Conservation (phyloP, 2,113 vertebrate genomes). For the Xyliphius kryptos region DNA sequence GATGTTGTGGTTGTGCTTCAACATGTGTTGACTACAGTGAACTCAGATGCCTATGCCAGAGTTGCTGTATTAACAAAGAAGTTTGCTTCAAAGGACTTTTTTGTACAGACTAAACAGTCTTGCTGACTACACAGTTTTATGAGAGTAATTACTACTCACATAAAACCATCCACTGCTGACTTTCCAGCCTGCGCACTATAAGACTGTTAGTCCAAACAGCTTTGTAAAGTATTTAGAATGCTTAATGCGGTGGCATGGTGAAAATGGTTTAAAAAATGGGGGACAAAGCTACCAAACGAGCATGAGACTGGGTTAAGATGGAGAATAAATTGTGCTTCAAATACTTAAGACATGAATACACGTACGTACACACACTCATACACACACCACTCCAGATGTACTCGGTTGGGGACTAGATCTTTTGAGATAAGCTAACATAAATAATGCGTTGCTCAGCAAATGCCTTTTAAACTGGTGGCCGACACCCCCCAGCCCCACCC, state of each 20-base stretch:
- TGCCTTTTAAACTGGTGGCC: conserved; percentile 11
- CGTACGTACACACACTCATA: too few relatives aligned
- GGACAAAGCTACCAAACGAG: background rate
- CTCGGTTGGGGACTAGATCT: conserved; percentile 22
- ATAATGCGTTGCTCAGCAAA: conserved; percentile 14
- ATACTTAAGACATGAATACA: conserved; percentile 1
- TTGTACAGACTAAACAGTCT: background rate
- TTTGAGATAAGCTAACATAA: conserved; percentile 6
- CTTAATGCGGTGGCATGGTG: background rate
- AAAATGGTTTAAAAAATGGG: background rate
- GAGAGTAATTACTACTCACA: conserved; percentile 3
- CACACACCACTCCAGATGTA: conserved; percentile 22
- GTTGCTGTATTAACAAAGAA: background rate
- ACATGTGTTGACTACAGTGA: background rate
- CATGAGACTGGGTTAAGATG: background rate
- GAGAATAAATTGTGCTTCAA: background rate
- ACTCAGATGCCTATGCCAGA: conserved; percentile 16
- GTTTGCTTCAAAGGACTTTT: background rate
- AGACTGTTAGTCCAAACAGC: background rate
- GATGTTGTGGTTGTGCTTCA: background rate
- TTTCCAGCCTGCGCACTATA: background rate
- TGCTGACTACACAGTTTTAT: conserved; percentile 17
- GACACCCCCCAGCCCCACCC: conserved; percentile 1
- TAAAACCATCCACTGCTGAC: background rate
- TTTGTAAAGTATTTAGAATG: background rate